Conservation (phyloP, 2,113 vertebrate species). For the Rutilus rutilus region DNA sequence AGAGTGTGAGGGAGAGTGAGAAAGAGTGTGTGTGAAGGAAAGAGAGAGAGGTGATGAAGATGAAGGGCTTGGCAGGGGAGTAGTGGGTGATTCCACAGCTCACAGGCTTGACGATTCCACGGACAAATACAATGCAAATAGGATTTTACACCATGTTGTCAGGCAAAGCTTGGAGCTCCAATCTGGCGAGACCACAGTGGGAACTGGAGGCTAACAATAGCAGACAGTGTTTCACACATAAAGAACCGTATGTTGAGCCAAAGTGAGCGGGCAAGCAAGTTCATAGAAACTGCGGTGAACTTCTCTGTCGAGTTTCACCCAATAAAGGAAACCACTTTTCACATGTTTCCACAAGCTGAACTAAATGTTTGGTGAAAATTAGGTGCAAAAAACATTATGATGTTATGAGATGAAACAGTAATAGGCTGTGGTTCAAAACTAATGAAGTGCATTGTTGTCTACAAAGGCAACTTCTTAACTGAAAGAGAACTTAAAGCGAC, state of each 20-base stretch:
- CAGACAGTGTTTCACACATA: constrained; percentile 54
- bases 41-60: constrained; percentile 48
- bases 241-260: constrained; percentile 62
- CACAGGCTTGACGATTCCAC: constrained; percentile 66
- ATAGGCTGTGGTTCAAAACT: neutral
- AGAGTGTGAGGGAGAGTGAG: constrained; percentile 42
- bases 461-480: neutral
- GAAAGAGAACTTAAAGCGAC: neutral
- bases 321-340: constrained; percentile 37
- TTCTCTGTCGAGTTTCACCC: constrained; percentile 55
- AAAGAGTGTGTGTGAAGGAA: neutral
- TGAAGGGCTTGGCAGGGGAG: constrained; percentile 53
- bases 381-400: constrained; percentile 12
- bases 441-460: neutral
- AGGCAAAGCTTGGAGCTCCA: constrained; percentile 55
- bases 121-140: constrained; percentile 75
- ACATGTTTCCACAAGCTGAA: constrained; percentile 19
- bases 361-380: constrained; percentile 21
- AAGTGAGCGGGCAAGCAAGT: constrained; percentile 69
- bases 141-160: constrained; percentile 75
- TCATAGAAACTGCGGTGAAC: constrained; percentile 73
- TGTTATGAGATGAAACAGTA: constrained; percentile 19
- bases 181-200: constrained; percentile 60
- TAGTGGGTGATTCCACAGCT: constrained; percentile 57
- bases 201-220: constrained; percentile 59